These are phyloP conservation scores for Anadara kagoshimensis DNA, from an alignment of 1,140 invertebrate genomes.

Conservation along the genomic window DNA sequence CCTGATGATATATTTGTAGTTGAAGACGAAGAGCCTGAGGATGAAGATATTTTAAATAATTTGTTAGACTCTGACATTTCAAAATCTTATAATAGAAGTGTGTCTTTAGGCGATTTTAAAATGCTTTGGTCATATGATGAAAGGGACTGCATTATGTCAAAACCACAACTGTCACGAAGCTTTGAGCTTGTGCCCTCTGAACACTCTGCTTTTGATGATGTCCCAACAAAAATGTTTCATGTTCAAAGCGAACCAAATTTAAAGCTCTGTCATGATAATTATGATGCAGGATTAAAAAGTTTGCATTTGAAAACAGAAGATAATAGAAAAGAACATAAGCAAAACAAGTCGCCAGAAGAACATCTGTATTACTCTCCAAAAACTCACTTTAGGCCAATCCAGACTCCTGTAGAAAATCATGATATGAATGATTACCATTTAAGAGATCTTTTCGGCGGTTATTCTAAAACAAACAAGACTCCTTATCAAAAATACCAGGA, in stretches of 20 bases:
- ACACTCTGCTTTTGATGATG: slow-evolving; percentile 59
- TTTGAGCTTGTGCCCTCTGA: slow-evolving; percentile 61
- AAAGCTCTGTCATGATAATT: slow-evolving; percentile 19
- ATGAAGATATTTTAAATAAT: slow-evolving; percentile 19
- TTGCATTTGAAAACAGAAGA: neutral
- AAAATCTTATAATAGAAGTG: slow-evolving; percentile 37
- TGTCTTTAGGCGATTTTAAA: slow-evolving; percentile 47
- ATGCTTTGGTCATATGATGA: slow-evolving; percentile 25
- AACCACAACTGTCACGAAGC: slow-evolving; percentile 46
- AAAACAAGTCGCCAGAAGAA: slow-evolving; percentile 34
- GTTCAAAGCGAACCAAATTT: slow-evolving; percentile 57
- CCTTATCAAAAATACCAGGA: slow-evolving; percentile 55
- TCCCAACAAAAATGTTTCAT: slow-evolving; percentile 54
- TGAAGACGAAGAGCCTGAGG: slow-evolving; percentile 20
- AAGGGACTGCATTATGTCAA: neutral
- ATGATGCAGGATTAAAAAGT: slow-evolving; percentile 5
- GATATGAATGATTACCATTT: slow-evolving; percentile 29
- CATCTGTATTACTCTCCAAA: slow-evolving; percentile 60
- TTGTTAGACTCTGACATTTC: neutral
- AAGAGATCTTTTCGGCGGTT: slow-evolving; percentile 55
- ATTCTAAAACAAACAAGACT: slow-evolving; percentile 38
- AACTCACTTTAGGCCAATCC: slow-evolving; percentile 62
- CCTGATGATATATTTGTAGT: slow-evolving; percentile 31
- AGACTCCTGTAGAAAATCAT: slow-evolving; percentile 47
- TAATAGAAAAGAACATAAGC: slow-evolving; percentile 5